Conservation (phyloP, 2,113 vertebrate genomes). For the Tonatia bakeri region DNA sequence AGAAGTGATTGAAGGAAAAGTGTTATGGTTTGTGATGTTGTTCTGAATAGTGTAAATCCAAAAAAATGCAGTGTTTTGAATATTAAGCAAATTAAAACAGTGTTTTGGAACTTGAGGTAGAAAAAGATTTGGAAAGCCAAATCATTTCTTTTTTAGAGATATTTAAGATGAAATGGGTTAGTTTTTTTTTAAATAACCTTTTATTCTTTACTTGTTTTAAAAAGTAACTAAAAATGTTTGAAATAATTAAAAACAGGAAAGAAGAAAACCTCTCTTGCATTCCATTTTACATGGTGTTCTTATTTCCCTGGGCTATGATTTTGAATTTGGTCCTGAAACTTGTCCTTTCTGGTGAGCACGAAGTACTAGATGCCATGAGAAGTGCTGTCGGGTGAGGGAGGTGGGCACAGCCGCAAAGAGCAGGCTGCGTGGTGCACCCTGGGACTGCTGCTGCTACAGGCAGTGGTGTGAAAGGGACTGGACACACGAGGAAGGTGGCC, state of each 20-base stretch:
- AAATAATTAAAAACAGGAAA: background rate
- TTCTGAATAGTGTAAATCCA: background rate
- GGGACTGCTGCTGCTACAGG: fast-evolving
- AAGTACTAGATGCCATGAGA: background rate
- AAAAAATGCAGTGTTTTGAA: background rate
- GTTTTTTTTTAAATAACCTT: constrained; percentile 12
- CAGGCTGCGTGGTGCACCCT: background rate
- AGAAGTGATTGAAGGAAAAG: background rate
- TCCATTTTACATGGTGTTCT: background rate
- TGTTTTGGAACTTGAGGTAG: background rate
- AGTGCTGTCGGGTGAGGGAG: background rate
- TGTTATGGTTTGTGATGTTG: background rate
- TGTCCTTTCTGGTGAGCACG: background rate
- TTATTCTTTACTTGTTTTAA: constrained; percentile 4
- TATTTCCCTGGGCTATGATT: background rate
- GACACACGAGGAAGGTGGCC: background rate
- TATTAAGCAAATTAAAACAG: background rate
- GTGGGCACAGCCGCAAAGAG: background rate
- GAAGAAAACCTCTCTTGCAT: background rate
- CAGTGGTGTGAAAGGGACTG: background rate
- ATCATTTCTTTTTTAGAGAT: constrained; percentile 11
- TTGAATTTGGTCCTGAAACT: background rate
- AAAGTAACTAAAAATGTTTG: background rate
- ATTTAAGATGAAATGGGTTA: background rate
- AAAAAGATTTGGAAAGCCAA: background rate